phyloP scores from a whole-genome alignment of 2,797 vertebrate genomes.

The Hephaestus fuliginosus region DNA sequence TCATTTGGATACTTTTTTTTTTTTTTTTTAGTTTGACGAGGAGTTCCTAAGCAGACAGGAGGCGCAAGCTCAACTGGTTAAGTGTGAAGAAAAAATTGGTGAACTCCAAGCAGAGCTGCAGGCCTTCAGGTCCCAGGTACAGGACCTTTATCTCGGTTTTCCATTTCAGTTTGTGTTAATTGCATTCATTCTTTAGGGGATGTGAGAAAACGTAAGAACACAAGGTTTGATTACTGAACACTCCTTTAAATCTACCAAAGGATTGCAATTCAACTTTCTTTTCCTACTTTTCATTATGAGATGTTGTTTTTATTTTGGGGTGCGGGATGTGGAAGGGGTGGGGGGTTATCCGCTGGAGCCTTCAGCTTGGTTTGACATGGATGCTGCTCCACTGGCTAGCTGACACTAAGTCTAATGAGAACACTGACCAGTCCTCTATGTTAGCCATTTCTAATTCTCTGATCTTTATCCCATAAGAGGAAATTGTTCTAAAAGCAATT shows the following conservation, averaged over 20 bases:
- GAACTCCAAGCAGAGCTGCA: constrained; percentile 92
- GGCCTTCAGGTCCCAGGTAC: constrained; percentile 91
- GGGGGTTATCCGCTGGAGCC: constrained; percentile 54
- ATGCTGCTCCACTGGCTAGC: constrained; percentile 66
- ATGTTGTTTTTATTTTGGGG: constrained; percentile 58
- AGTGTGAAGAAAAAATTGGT: constrained; percentile 91
- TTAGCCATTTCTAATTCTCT: constrained; percentile 85
- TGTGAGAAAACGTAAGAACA: neutral
- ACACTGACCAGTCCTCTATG: constrained; percentile 82
- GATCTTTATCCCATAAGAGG: constrained; percentile 88
- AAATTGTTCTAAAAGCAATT: constrained; percentile 90
- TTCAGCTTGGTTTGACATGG: constrained; percentile 67
- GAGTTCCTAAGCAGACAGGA: constrained; percentile 94
- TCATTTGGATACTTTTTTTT: constrained; percentile 8
- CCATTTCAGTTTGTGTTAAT: neutral
- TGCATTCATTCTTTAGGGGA: neutral
- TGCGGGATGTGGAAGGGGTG: neutral
- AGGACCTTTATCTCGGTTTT: neutral
- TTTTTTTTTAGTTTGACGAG: constrained; percentile 90
- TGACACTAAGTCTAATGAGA: constrained; percentile 88
- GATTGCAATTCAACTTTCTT: constrained; percentile 39
- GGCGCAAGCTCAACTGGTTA: constrained; percentile 90
- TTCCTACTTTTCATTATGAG: constrained; percentile 44
- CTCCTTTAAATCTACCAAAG: constrained; percentile 20
- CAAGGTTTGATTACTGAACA: constrained; percentile 27